These are phyloP conservation scores for Trachymyrmex cornetzi DNA, from an alignment of 1,140 invertebrate species.

Conservation along the genomic window DNA sequence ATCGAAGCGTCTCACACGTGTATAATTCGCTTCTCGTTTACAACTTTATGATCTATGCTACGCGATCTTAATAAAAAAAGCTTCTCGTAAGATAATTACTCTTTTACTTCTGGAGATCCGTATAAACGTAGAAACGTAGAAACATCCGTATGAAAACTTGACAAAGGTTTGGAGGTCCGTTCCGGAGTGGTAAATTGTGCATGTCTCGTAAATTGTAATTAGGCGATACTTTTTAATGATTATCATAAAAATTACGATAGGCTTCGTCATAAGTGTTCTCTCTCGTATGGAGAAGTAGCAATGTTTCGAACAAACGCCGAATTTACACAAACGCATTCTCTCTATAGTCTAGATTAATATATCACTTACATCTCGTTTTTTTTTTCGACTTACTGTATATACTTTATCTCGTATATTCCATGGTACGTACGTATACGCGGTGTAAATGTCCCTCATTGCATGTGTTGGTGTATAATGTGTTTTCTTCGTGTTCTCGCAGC, in stretches of 20 bases:
- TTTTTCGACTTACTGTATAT: conserved; percentile 81
- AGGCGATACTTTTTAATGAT: conserved; percentile 82
- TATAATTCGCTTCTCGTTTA: conserved; percentile 75
- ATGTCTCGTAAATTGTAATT: conserved; percentile 79
- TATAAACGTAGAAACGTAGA: conserved; percentile 86
- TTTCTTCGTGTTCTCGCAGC: conserved; percentile 20
- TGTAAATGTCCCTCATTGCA: conserved; percentile 61
- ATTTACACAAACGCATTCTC: conserved; percentile 83
- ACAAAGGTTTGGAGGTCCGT: conserved; percentile 78
- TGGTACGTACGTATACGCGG: conserved; percentile 68
- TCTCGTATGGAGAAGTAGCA: conserved; percentile 79
- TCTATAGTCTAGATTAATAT: conserved; percentile 84
- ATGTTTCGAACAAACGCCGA: conserved; percentile 81
- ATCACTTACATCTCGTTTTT: conserved; percentile 82
- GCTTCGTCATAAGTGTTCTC: conserved; percentile 77
- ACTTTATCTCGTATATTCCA: conserved; percentile 73
- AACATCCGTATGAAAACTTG: conserved; percentile 83
- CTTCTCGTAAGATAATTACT: conserved; percentile 73
- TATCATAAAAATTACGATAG: conserved; percentile 84
- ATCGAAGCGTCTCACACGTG: conserved; percentile 78
- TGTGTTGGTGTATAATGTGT: conserved; percentile 71
- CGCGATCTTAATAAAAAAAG: conserved; percentile 81
- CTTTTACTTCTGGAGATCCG: conserved; percentile 79
- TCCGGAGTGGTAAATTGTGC: conserved; percentile 78
- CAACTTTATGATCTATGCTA: conserved; percentile 82